These are phyloP conservation scores for Morpho achilles DNA, from an alignment of 2,888 invertebrate genomes.

Conservation along the genomic window DNA sequence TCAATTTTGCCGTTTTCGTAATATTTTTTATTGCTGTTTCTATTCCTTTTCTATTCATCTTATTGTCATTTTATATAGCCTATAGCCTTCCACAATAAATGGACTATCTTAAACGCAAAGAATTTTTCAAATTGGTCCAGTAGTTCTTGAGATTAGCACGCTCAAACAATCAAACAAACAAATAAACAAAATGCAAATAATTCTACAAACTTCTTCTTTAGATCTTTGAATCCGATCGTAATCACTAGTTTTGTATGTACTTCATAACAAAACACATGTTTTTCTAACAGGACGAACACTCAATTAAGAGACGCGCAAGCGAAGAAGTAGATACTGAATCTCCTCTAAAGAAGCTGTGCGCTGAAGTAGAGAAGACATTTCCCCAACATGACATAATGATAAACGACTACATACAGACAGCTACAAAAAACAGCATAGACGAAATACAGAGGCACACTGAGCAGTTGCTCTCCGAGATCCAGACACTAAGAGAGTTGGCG, in stretches of 20 bases:
- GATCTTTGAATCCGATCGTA: background rate
- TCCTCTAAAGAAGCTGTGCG: slow-evolving; percentile 69
- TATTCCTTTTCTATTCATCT: too few species aligned
- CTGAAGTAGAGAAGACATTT: slow-evolving; percentile 73
- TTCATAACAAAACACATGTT: background rate
- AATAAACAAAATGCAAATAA: too few species aligned
- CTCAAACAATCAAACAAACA: too few species aligned
- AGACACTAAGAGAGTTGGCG: slow-evolving; percentile 85
- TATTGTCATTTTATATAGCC: too few species aligned
- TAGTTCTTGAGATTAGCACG: too few species aligned
- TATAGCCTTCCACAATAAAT: too few species aligned
- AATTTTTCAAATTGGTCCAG: too few species aligned
- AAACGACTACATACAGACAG: slow-evolving; percentile 81
- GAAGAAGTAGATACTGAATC: slow-evolving; percentile 68
- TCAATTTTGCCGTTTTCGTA: too few species aligned
- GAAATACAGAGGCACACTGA: slow-evolving; percentile 82
- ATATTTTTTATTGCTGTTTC: too few species aligned
- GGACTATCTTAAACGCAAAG: too few species aligned
- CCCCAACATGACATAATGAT: slow-evolving; percentile 80
- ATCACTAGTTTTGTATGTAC: background rate
- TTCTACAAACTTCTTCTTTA: too few species aligned
- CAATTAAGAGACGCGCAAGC: slow-evolving; percentile 56
- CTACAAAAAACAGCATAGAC: slow-evolving; percentile 80
- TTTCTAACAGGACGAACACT: slow-evolving; percentile 57
- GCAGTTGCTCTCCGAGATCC: slow-evolving; percentile 82